phyloP scores from a whole-genome alignment of 2,113 vertebrate genomes.

The Sterna hirundo region DNA sequence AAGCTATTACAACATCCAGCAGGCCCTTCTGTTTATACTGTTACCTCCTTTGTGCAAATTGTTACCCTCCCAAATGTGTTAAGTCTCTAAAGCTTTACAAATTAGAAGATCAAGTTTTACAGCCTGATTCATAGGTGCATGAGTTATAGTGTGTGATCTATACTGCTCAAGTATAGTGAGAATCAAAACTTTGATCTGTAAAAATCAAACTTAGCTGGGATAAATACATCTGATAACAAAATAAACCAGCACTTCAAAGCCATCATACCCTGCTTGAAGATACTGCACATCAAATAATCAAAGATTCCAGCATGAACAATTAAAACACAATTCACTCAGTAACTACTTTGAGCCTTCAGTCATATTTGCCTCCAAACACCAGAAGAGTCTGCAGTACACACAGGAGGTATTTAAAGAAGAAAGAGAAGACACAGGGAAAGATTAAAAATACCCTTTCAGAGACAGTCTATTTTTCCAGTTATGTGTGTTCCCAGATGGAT shows the following conservation, averaged over 20 bases:
- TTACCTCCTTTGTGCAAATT: background rate
- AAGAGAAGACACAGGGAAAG: background rate
- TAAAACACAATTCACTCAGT: background rate
- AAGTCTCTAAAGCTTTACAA: background rate
- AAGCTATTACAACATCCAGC: background rate
- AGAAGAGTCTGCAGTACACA: background rate
- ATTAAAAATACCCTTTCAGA: background rate
- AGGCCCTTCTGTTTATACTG: background rate
- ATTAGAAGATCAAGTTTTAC: background rate
- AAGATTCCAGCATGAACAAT: background rate
- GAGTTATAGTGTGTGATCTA: rapidly evolving
- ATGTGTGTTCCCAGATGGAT: background rate
- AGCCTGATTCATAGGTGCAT: background rate
- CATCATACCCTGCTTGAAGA: background rate
- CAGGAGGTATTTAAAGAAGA: background rate
- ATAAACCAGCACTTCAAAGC: background rate
- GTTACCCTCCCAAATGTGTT: background rate
- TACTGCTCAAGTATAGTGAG: background rate
- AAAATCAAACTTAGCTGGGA: background rate
- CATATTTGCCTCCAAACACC: background rate
- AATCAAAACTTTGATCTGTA: background rate
- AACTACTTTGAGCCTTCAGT: background rate
- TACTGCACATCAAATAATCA: background rate
- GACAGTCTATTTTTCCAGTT: background rate
- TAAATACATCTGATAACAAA: background rate